These are phyloP conservation scores for Carassius carassius DNA, from an alignment of 2,113 vertebrate species.

Conservation along the genomic window DNA sequence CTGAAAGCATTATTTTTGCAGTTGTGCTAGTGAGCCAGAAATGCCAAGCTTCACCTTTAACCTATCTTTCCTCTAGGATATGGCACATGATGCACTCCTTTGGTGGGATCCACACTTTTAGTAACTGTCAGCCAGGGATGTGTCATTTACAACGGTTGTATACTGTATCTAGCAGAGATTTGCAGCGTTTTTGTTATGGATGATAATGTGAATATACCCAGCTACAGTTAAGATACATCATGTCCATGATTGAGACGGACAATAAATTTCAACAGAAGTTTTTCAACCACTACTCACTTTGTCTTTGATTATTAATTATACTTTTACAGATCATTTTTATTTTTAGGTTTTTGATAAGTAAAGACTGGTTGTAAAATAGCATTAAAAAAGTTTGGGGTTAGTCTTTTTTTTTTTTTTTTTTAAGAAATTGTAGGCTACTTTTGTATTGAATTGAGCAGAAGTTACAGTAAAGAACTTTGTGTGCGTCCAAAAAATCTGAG, in stretches of 20 bases:
- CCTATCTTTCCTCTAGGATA: neutral
- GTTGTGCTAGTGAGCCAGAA: neutral
- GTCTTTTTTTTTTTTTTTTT: too few relatives aligned
- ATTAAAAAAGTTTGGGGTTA: too few relatives aligned
- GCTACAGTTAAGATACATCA: constrained; percentile 80
- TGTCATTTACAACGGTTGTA: constrained; percentile 65
- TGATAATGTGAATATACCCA: constrained; percentile 81
- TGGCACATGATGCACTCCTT: constrained; percentile 46
- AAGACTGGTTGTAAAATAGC: too few relatives aligned
- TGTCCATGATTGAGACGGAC: constrained; percentile 77
- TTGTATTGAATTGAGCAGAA: too few relatives aligned
- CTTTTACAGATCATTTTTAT: too few relatives aligned
- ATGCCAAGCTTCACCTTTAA: neutral
- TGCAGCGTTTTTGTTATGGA: constrained; percentile 82
- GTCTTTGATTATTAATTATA: neutral
- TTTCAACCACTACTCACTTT: neutral
- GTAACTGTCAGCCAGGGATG: constrained; percentile 34
- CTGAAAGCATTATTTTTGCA: neutral
- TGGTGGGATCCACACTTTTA: constrained; percentile 54
- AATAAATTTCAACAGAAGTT: constrained; percentile 80
- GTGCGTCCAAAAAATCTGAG: too few relatives aligned
- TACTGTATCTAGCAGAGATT: constrained; percentile 65
- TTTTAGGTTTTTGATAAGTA: too few relatives aligned
- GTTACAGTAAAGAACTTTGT: too few relatives aligned
- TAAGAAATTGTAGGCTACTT: too few relatives aligned